Evolutionary conservation across 2,888 invertebrate genomes (phyloP).

Genomic region (Apodemia mormo): DNA sequence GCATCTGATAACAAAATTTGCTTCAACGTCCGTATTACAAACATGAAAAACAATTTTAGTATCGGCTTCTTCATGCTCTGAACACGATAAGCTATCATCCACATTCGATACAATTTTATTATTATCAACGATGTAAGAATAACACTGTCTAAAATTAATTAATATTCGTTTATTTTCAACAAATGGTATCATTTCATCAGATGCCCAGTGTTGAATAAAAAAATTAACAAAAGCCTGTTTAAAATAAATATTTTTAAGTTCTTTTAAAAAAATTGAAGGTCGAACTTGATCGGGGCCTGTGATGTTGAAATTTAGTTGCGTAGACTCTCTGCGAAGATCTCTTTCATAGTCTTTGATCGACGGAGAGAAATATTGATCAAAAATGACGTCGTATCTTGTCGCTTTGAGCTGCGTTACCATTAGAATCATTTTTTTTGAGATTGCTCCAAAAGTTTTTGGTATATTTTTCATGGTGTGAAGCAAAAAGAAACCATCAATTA

Average conservation of each 20-base stretch:
- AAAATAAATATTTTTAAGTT: conserved; percentile 40
- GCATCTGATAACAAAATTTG: conserved; percentile 32
- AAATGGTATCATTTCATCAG: conserved; percentile 34
- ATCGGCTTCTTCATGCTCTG: neutral
- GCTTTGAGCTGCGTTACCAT: conserved; percentile 37
- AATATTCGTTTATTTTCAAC: conserved; percentile 39
- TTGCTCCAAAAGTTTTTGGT: conserved; percentile 42
- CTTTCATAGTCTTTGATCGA: conserved; percentile 35
- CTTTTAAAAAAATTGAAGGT: conserved; percentile 36
- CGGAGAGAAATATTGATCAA: conserved; percentile 33
- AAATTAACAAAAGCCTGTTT: conserved; percentile 41
- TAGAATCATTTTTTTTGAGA: conserved; percentile 43
- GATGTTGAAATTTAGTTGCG: conserved; percentile 39
- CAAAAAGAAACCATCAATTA: neutral
- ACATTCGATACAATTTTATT: neutral
- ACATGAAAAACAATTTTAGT: conserved; percentile 2
- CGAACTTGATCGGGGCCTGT: conserved; percentile 38
- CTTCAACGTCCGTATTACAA: neutral
- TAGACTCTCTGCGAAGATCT: conserved; percentile 32
- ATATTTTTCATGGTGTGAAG: conserved; percentile 32
- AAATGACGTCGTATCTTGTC: conserved; percentile 30
- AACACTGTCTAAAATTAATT: conserved; percentile 29
- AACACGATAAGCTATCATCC: neutral
- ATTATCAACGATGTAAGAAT: conserved; percentile 23
- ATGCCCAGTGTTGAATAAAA: conserved; percentile 39